Evolutionary conservation across 2,888 invertebrate species (phyloP).

Genomic region (Teinopalpus imperialis): DNA sequence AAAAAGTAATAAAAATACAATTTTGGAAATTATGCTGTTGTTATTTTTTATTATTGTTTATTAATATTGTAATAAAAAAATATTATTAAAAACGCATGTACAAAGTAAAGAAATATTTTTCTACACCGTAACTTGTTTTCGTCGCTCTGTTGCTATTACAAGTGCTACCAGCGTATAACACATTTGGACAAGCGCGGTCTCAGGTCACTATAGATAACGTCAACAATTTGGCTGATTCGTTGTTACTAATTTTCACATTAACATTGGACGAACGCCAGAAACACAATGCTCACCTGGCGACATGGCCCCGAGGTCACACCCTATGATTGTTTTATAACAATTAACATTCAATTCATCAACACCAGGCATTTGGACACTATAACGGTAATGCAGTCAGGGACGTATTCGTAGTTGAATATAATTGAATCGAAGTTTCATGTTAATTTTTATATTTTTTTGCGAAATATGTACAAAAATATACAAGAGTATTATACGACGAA

Average conservation of each 20-base stretch:
- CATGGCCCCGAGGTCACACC: constrained; percentile 13
- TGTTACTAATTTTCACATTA: constrained; percentile 47
- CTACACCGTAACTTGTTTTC: constrained; percentile 2
- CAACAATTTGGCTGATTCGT: constrained; percentile 41
- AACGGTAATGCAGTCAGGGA: constrained; percentile 12
- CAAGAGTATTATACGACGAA: too few species aligned
- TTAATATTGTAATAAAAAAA: too few species aligned
- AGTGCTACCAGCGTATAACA: background rate
- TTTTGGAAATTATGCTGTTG: too few species aligned
- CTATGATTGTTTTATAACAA: constrained; percentile 23
- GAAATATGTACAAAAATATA: background rate
- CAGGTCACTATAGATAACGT: constrained; percentile 28
- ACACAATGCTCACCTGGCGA: constrained; percentile 48
- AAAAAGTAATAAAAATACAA: too few species aligned
- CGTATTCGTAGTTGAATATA: constrained; percentile 10
- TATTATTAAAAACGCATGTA: background rate
- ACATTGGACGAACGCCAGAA: constrained; percentile 61
- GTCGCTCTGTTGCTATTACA: constrained; percentile 4
- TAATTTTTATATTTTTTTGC: background rate
- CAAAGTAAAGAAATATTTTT: background rate
- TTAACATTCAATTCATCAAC: constrained; percentile 24
- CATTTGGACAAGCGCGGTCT: constrained; percentile 5
- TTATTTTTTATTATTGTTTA: too few species aligned
- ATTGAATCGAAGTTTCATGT: constrained; percentile 29
- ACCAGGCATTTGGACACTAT: constrained; percentile 14